phyloP scores from a whole-genome alignment of 2,113 vertebrate species.

The Paedocypris sp. region DNA sequence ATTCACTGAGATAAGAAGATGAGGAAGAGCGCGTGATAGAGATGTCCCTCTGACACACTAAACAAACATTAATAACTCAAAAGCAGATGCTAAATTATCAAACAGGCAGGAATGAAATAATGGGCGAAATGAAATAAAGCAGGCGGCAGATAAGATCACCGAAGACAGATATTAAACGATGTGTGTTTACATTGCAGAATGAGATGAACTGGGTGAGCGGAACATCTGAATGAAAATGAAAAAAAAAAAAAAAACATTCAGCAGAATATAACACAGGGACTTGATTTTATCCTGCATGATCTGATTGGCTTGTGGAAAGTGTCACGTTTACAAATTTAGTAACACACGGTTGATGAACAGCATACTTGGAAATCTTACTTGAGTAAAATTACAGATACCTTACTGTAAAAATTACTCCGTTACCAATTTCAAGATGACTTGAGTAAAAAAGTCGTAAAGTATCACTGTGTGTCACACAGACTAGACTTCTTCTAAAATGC shows the following conservation, averaged over 20 bases:
- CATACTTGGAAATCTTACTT: too few relatives aligned
- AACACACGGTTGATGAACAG: too few relatives aligned
- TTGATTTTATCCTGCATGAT: not conserved
- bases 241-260: not conserved
- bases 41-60: constrained; percentile 15
- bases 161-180: constrained; percentile 1
- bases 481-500: too few relatives aligned
- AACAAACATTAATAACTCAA: constrained; percentile 8
- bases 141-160: not conserved
- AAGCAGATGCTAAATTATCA: not conserved
- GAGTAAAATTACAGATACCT: too few relatives aligned
- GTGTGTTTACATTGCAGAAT: not conserved
- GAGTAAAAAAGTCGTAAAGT: too few relatives aligned
- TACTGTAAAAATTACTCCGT: too few relatives aligned
- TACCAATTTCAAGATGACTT: too few relatives aligned
- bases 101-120: constrained; percentile 6
- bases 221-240: not conserved
- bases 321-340: too few relatives aligned
- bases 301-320: not conserved
- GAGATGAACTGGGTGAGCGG: not conserved
- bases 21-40: not conserved
- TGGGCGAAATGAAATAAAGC: constrained; percentile 7
- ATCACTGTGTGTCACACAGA: too few relatives aligned
- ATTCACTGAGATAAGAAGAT: not conserved
- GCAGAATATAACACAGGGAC: not conserved